These are phyloP conservation scores for Ennomos quercinarius DNA, from an alignment of 2,888 invertebrate species.

Conservation along the genomic window DNA sequence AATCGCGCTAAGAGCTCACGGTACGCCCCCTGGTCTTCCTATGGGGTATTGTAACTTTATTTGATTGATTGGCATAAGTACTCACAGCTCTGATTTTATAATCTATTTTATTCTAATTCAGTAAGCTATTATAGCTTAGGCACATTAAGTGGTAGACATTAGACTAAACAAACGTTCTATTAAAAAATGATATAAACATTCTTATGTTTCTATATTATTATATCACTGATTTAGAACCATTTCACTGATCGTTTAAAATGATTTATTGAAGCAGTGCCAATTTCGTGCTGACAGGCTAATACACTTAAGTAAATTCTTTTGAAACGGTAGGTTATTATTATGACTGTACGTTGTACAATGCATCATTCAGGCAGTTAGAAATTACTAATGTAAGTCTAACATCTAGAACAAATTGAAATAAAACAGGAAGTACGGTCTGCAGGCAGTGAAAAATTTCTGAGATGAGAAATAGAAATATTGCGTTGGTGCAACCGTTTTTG, in stretches of 20 bases:
- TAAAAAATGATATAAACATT: neutral
- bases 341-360: slow-evolving; percentile 46
- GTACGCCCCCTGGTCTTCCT: no score
- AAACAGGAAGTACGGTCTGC: slow-evolving; percentile 23
- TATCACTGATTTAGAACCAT: slow-evolving; percentile 13
- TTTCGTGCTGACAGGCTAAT: slow-evolving; percentile 49
- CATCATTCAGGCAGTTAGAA: slow-evolving; percentile 35
- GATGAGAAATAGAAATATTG: neutral
- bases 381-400: slow-evolving; percentile 10
- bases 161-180: slow-evolving; percentile 15
- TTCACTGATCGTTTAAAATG: slow-evolving; percentile 32
- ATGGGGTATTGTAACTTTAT: no score
- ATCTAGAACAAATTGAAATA: slow-evolving; percentile 22
- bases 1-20: no score
- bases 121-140: no score
- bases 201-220: slow-evolving; percentile 8
- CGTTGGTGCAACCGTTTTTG: no score
- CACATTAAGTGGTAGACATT: slow-evolving; percentile 6
- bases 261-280: slow-evolving; percentile 61
- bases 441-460: slow-evolving; percentile 5
- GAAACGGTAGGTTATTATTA: slow-evolving; percentile 51
- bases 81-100: no score
- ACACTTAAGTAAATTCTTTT: slow-evolving; percentile 43
- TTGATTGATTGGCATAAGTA: no score
- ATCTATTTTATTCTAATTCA: no score